phyloP scores from a whole-genome alignment of 2,888 invertebrate species.

The Polietes domitor region DNA sequence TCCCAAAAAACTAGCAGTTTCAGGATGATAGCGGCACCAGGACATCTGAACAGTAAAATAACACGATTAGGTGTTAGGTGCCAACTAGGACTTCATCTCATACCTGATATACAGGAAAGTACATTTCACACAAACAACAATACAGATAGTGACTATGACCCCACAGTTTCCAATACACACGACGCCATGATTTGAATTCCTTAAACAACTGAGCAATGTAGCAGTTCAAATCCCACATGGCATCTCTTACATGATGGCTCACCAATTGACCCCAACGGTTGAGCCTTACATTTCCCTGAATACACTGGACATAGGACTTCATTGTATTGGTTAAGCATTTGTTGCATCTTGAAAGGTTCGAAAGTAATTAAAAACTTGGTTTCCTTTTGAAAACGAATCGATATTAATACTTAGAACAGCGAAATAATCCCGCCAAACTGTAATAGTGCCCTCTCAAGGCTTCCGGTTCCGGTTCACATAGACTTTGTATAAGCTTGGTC shows the following conservation, averaged over 20 bases:
- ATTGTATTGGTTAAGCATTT: conserved; percentile 87
- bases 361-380: background rate
- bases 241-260: conserved; percentile 88
- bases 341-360: conserved; percentile 83
- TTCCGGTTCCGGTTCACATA: conserved; percentile 89
- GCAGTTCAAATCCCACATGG: conserved; percentile 90
- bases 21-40: conserved; percentile 92
- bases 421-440: conserved; percentile 89
- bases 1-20: conserved; percentile 88
- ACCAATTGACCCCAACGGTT: conserved; percentile 88
- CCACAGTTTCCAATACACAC: conserved; percentile 97
- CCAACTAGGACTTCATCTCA: background rate
- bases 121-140: conserved; percentile 89
- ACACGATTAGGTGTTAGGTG: background rate
- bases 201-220: conserved; percentile 89
- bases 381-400: too few relatives aligned
- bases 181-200: conserved; percentile 92
- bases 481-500: conserved; percentile 90
- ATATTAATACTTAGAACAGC: conserved; percentile 82
- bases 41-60: conserved; percentile 82
- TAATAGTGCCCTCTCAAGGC: conserved; percentile 90
- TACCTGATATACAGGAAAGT: conserved; percentile 88
- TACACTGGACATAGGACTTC: conserved; percentile 87
- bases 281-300: conserved; percentile 87
- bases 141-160: conserved; percentile 93